Evolutionary conservation across 2,113 vertebrate species (phyloP).

Genomic region (Marcusenius ussheri): DNA sequence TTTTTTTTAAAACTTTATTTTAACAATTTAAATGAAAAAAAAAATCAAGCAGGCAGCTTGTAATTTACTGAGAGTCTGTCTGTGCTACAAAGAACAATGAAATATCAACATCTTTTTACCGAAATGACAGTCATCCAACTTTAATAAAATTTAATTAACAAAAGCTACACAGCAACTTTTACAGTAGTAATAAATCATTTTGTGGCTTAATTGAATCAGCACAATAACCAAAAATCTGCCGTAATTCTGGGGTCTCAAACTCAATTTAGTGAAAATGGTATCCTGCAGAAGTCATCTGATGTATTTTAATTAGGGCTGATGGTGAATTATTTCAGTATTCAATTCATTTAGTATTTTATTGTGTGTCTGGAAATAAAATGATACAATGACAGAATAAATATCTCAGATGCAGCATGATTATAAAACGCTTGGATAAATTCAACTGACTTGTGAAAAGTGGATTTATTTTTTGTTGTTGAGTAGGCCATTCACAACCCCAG

Average conservation of each 20-base stretch:
- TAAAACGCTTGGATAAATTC: background rate
- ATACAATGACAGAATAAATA: conserved; percentile 2
- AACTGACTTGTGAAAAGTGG: background rate
- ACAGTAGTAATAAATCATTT: conserved; percentile 33
- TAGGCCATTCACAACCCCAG: background rate
- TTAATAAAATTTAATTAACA: conserved; percentile 27
- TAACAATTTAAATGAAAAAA: conserved; percentile 51
- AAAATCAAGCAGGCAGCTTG: conserved; percentile 47
- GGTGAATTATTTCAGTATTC: background rate
- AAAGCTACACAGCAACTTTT: conserved; percentile 27
- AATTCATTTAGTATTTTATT: background rate
- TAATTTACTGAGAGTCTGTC: conserved; percentile 48
- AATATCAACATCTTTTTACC: conserved; percentile 28
- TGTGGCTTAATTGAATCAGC: conserved; percentile 20
- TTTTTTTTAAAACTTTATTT: conserved; percentile 37
- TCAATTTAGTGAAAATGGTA: conserved; percentile 13
- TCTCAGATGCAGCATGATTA: background rate
- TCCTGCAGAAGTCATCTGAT: background rate
- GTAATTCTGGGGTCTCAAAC: conserved; percentile 21
- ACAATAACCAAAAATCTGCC: conserved; percentile 22
- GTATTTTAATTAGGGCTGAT: background rate
- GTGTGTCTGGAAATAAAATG: background rate
- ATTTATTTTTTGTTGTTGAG: background rate
- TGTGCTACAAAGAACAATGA: conserved; percentile 30
- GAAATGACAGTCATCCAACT: conserved; percentile 30